These are phyloP conservation scores for Spialia ferax DNA, from an alignment of 2,888 invertebrate species.

Conservation along the genomic window DNA sequence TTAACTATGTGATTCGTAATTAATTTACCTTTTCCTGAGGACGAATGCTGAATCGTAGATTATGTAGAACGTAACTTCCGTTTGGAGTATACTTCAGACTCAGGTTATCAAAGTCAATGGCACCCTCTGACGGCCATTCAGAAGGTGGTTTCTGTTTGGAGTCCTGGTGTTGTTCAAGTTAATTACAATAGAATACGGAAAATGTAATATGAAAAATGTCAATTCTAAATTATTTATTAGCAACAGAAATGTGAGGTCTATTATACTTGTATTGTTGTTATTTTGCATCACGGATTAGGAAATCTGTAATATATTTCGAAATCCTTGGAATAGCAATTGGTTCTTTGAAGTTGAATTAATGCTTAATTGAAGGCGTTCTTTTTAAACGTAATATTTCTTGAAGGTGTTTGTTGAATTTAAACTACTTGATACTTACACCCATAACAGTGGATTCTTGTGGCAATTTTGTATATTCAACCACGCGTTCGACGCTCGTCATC, in stretches of 20 bases:
- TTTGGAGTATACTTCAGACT: constrained; percentile 82
- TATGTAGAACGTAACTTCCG: constrained; percentile 83
- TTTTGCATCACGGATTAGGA: too few relatives aligned
- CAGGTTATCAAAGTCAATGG: constrained; percentile 80
- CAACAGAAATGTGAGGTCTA: not conserved
- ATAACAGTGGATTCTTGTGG: constrained; percentile 81
- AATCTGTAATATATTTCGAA: too few relatives aligned
- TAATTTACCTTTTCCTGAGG: constrained; percentile 83
- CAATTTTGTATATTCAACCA: constrained; percentile 89
- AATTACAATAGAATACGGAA: too few relatives aligned
- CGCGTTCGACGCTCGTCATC: constrained; percentile 93
- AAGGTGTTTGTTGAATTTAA: not conserved
- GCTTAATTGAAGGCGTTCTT: too few relatives aligned
- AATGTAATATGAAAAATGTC: too few relatives aligned
- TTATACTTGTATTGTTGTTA: too few relatives aligned
- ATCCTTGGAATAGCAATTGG: too few relatives aligned
- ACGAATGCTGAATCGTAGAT: constrained; percentile 75
- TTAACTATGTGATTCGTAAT: not conserved
- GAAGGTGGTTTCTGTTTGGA: constrained; percentile 63
- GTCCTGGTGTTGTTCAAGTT: constrained; percentile 10
- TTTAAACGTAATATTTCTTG: not conserved
- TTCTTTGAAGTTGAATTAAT: too few relatives aligned
- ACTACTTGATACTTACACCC: constrained; percentile 54
- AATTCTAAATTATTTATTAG: not conserved
- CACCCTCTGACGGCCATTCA: constrained; percentile 84